phyloP scores from a whole-genome alignment of 1,140 invertebrate species.

The Platorchestia sp. region DNA sequence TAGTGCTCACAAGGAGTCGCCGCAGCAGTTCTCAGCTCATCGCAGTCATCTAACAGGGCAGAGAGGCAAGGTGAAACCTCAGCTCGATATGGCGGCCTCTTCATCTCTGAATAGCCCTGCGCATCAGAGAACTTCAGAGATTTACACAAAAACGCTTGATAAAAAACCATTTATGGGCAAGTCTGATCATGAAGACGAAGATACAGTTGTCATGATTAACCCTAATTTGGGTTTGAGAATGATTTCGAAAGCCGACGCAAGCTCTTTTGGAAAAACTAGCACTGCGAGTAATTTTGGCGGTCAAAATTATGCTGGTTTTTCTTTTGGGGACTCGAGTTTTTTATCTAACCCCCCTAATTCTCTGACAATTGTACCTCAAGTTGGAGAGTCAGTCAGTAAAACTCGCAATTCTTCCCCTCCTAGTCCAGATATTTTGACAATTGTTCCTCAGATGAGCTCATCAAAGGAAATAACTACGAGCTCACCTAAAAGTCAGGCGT shows the following conservation, averaged over 20 bases:
- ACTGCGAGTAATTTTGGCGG: not conserved
- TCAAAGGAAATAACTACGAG: slow-evolving; percentile 51
- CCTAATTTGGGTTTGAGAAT: slow-evolving; percentile 65
- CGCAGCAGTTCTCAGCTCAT: not conserved
- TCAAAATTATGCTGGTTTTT: not conserved
- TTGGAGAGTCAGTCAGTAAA: slow-evolving; percentile 34
- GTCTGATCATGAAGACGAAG: slow-evolving; percentile 55
- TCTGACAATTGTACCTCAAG: slow-evolving; percentile 65
- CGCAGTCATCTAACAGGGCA: not conserved
- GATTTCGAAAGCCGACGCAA: slow-evolving; percentile 59
- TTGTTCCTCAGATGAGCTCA: slow-evolving; percentile 65
- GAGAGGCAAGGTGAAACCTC: not conserved
- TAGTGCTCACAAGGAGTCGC: not conserved
- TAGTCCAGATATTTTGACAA: slow-evolving; percentile 66
- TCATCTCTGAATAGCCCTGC: not conserved
- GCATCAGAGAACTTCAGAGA: not conserved
- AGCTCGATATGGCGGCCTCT: not conserved
- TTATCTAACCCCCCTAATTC: slow-evolving; percentile 15
- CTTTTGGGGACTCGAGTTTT: not conserved
- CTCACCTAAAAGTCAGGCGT: slow-evolving; percentile 54
- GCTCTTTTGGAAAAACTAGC: not conserved
- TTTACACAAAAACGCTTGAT: not conserved
- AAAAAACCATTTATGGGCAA: not conserved
- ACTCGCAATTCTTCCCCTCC: slow-evolving; percentile 4
- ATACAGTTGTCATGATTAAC: slow-evolving; percentile 66